Evolutionary conservation across 1,140 invertebrate genomes (phyloP), one percentile per base, ranked within the genome.

Genomic region (Colletes gigas): DNA sequence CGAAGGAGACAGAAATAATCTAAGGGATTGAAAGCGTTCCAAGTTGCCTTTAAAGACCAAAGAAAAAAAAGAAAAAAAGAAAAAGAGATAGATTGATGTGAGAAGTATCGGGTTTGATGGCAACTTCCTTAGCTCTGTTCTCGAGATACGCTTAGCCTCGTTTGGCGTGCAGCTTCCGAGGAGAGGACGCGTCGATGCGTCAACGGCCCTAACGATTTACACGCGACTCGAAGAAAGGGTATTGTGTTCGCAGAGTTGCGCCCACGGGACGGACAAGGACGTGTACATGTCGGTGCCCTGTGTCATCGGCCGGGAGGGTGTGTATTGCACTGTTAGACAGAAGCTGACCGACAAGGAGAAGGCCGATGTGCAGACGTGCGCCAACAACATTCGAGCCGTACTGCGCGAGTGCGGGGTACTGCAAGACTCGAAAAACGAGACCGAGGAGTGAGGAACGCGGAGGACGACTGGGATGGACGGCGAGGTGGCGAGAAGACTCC

Each of bases 221-320:
- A 30, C 19, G 9, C 9, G 52, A 19, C 8, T 14, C 9, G 17
- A 21, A n/a, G 12, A 19, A 69, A 68, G 55, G 73, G 76, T 62
- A 66, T 14, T 79, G 17, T 72, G 47, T 83, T 82, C 78, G 9
- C 71, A 92, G 91, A 91, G 85, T 70, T 91, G 90, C 74, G 82
- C 84, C 73, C 94, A 95, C 85, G 94, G 94, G n/a, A 94, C 95
- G 71, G 93, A 95, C 78, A 92, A 94, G 78, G 95, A 96, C 75
- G 94, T 96, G 71, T 96, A 94, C 88, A 92, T 96, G 89, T 95
- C 94, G 65, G 87, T 96, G 52, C 95, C 95, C 19, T 94, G 94
- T 83, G 94, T 95, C 67, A 84, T 96, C 57, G 95, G 94, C 66
- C 92, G 93, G 19, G 93, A 94, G 75, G 95, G 95, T 70, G 92